Conservation (phyloP, 2,113 vertebrate species). For the Emberiza fucata region DNA sequence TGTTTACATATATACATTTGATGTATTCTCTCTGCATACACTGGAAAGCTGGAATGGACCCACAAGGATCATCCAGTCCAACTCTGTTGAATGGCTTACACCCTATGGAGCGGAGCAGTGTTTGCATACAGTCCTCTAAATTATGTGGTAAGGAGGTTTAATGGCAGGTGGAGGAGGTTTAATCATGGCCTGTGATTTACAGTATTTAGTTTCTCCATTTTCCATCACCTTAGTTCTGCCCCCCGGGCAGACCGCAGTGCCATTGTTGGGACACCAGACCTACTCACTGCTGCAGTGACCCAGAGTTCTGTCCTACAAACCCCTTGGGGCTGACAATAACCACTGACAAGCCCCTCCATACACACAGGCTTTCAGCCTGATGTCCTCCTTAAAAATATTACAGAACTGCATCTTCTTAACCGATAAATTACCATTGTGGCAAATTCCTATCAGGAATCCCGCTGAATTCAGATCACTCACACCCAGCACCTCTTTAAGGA, state of each 20-base stretch:
- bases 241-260: background rate
- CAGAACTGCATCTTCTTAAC: background rate
- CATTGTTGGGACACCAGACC: accelerated
- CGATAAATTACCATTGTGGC: background rate
- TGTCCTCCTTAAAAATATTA: background rate
- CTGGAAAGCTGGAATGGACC: background rate
- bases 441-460: background rate
- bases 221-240: background rate
- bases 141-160: background rate
- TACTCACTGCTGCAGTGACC: background rate
- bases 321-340: background rate
- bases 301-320: background rate
- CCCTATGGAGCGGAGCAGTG: background rate
- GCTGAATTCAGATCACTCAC: background rate
- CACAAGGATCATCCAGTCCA: background rate
- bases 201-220: background rate
- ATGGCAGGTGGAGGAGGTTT: background rate
- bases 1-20: too few species aligned
- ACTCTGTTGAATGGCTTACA: background rate
- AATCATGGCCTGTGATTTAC: background rate
- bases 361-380: background rate
- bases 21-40: background rate
- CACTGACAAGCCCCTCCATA: accelerated
- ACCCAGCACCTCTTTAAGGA: background rate
- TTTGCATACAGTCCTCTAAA: background rate